These are phyloP conservation scores for Onychostoma macrolepis DNA, from an alignment of 2,113 vertebrate genomes.

Conservation along the genomic window DNA sequence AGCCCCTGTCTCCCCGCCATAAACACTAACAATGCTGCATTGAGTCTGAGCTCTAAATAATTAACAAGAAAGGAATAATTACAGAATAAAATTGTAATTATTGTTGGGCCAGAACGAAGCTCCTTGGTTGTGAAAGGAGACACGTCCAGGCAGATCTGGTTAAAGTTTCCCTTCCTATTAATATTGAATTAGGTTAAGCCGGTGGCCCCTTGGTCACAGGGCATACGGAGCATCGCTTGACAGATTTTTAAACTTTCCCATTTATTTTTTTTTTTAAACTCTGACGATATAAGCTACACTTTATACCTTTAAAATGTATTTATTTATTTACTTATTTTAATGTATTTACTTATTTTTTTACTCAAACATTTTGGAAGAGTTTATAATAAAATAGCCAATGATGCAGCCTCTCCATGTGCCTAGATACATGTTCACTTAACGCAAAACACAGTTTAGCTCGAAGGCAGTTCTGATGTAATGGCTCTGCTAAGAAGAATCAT, in stretches of 20 bases:
- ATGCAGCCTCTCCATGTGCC: not conserved
- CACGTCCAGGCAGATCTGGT: slow-evolving; percentile 71
- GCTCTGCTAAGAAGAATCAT: slow-evolving; percentile 63
- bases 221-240: slow-evolving; percentile 39
- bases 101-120: slow-evolving; percentile 70
- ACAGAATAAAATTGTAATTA: slow-evolving; percentile 89
- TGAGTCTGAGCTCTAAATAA: slow-evolving; percentile 83
- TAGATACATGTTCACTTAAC: not conserved
- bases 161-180: slow-evolving; percentile 70
- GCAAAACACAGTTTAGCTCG: slow-evolving; percentile 41
- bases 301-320: not conserved
- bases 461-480: slow-evolving; percentile 48
- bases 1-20: slow-evolving; percentile 75
- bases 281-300: not conserved
- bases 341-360: not conserved
- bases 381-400: no score
- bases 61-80: slow-evolving; percentile 91
- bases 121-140: slow-evolving; percentile 74
- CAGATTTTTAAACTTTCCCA: slow-evolving; percentile 46
- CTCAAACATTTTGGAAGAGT: not conserved
- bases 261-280: not conserved
- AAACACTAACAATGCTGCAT: slow-evolving; percentile 73
- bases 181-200: slow-evolving; percentile 76
- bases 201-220: slow-evolving; percentile 43
- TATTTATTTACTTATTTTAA: not conserved